Percentiles rank a stretch among this genome's conserved stretches.
These are phyloP conservation scores for Chrysochloris asiatica DNA, from an alignment of 2,113 vertebrate genomes.

Conservation along the genomic window DNA sequence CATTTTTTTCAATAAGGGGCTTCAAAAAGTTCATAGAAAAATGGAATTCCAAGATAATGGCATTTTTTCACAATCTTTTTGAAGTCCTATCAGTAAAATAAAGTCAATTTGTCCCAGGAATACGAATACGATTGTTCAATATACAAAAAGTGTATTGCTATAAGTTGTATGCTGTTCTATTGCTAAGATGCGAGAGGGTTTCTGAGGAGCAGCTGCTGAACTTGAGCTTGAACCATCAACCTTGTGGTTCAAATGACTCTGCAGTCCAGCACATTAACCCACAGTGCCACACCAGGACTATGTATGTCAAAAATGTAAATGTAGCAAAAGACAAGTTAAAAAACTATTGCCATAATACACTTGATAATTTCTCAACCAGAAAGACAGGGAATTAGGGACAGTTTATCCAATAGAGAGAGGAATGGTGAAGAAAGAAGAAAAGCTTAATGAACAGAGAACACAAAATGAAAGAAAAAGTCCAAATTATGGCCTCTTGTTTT, in stretches of 20 bases:
- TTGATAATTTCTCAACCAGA: rapidly evolving
- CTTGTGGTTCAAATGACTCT: no score
- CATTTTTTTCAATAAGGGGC: neutral
- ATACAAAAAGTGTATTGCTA: neutral
- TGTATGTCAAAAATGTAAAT: neutral
- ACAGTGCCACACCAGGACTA: no score
- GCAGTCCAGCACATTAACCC: no score
- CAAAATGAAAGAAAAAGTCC: neutral
- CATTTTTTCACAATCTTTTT: no score
- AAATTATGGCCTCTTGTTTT: no score
- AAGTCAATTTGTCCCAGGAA: neutral
- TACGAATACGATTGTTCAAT: neutral
- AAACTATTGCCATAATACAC: rapidly evolving
- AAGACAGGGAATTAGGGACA: neutral
- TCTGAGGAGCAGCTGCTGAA: no score
- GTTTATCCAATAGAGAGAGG: no score
- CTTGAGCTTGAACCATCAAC: no score
- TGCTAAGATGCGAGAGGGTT: rapidly evolving
- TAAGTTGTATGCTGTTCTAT: neutral
- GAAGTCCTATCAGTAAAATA: no score
- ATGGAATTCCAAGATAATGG: no score
- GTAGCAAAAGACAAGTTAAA: neutral
- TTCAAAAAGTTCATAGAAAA: no score
- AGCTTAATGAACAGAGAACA: neutral
- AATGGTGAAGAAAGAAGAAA: neutral